Evolutionary conservation across 2,888 invertebrate species (phyloP), one percentile per base, ranked within the genome.

Genomic region (Nowickia ferox): DNA sequence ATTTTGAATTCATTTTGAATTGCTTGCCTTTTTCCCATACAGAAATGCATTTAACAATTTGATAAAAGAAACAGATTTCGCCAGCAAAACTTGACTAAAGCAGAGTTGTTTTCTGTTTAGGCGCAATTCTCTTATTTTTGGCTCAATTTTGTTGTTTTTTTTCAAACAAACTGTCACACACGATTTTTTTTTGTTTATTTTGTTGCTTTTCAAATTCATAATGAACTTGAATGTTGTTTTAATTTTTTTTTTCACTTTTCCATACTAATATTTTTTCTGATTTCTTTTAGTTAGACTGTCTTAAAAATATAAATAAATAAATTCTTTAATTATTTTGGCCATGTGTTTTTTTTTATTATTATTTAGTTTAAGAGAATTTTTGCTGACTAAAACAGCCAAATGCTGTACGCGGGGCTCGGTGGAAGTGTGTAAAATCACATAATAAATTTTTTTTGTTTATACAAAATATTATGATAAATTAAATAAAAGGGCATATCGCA

Each of bases 211-310:
- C 44, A 2, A 72, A 61, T 17, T 66, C 61, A 40, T 78, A 77
- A 59, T 82, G 81, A 85, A 85, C 78, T 84, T 84, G 81, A 85
- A 63, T 69, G 63, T 42, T 46, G 15, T 74, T 46, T 77, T 40
- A 11, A 48, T 48, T 19, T 15, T 57, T 46, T 71, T 65, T 51
- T 9, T 76, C n/a, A 1, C 0, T 13, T 19, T 46, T 46, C 19
- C 46, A 65, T 22, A 22, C 55, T 46, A 9, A 63, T 30, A 30
- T 80, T 51, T 63, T 53, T 57, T 48, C 17, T 15, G 22, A 11
- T 65, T 74, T 65, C 19, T 46, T 22, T 66, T 11, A 15, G 38
- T 48, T 22, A 63, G 30, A 57, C 17, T 66, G 17, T 72, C 19
- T 63, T 65, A 53, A 44, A 5, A 69, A 15, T 30, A 42, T 48